Percentiles rank a stretch among this genome's conserved stretches.
phyloP scores from a whole-genome alignment of 1,140 invertebrate genomes.

The Calosoma granatense region DNA sequence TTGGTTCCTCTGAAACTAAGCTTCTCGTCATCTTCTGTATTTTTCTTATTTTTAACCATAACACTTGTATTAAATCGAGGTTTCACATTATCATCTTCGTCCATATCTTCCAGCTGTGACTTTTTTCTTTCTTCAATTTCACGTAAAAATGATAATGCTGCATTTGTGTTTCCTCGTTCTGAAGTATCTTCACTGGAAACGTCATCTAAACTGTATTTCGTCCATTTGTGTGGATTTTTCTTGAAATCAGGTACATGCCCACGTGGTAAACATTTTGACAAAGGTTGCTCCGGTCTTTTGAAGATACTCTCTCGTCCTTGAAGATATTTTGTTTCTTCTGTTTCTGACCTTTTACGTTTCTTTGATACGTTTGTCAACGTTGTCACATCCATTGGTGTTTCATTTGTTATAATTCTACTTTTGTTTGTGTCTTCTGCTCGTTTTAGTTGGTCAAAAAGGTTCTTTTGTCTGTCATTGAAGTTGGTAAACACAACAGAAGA shows the following conservation, averaged over 20 bases:
- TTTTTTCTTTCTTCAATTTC: conserved; percentile 48
- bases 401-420: conserved; percentile 12
- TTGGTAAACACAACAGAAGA: not conserved
- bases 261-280: conserved; percentile 40
- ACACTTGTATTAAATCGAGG: conserved; percentile 40
- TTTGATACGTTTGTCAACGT: conserved; percentile 26
- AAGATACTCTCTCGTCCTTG: conserved; percentile 67
- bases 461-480: conserved; percentile 32
- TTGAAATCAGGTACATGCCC: conserved; percentile 53
- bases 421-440: conserved; percentile 30
- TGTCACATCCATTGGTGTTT: conserved; percentile 28
- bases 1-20: conserved; percentile 52
- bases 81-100: conserved; percentile 27
- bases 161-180: conserved; percentile 57
- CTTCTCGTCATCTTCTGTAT: conserved; percentile 34
- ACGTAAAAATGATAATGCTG: conserved; percentile 58
- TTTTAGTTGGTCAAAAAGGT: conserved; percentile 32
- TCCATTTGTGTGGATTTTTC: conserved; percentile 67
- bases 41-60: conserved; percentile 23
- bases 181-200: conserved; percentile 60
- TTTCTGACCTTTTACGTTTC: conserved; percentile 27
- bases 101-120: conserved; percentile 10
- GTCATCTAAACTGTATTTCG: conserved; percentile 61
- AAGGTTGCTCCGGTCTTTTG: conserved; percentile 53
- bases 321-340: conserved; percentile 47